A percentile compares a stretch with the other conserved stretches of the same genome.
Conservation (phyloP, 2,797 vertebrate species). For the Siniperca obscura region DNA sequence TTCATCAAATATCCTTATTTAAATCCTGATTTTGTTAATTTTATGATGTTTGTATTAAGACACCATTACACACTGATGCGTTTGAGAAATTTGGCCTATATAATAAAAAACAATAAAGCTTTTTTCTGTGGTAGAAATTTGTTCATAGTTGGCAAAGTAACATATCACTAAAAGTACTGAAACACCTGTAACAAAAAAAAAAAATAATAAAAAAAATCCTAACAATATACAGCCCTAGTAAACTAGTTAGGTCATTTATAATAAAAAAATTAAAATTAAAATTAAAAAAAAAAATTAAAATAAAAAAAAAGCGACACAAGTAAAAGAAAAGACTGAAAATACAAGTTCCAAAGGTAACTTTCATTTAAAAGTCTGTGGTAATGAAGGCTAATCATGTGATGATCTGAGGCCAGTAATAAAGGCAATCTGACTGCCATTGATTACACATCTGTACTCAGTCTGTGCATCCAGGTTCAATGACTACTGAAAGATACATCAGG, state of each 20-base stretch:
- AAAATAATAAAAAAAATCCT: neutral
- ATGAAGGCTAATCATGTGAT: constrained; percentile 27
- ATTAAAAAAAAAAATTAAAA: too few species aligned
- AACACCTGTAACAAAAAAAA: neutral
- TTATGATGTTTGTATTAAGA: neutral
- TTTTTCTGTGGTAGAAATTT: neutral
- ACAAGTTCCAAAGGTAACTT: constrained; percentile 3
- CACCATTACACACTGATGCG: neutral
- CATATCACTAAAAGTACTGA: neutral
- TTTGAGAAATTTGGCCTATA: neutral
- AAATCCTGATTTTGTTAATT: neutral
- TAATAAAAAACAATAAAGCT: neutral
- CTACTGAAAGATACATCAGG: neutral
- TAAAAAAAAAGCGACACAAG: constrained; percentile 20
- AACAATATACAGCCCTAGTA: neutral
- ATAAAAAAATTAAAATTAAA: too few species aligned
- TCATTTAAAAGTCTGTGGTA: constrained; percentile 2
- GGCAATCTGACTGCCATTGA: neutral
- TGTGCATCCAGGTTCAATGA: neutral
- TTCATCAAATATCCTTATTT: neutral
- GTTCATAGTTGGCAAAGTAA: neutral
- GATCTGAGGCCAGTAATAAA: constrained; percentile 11
- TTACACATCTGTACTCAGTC: neutral
- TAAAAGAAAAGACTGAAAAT: constrained; percentile 13
- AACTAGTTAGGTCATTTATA: constrained; percentile 42